Evolutionary conservation across 1,140 invertebrate species (phyloP).

Genomic region (Coptotermes formosanus): DNA sequence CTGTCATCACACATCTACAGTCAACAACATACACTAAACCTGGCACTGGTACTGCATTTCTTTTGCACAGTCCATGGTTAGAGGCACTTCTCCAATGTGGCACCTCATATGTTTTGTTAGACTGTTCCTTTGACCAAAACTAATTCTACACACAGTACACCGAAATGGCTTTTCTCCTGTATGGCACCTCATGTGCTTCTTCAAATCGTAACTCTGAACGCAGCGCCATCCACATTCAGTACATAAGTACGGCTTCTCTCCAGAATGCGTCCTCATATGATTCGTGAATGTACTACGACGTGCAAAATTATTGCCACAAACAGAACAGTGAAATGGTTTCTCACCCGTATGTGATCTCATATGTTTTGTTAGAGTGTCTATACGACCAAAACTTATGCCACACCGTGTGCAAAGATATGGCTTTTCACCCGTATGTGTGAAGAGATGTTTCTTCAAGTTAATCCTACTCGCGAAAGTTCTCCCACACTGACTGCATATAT

Average conservation of each 20-base stretch:
- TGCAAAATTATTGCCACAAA: conserved; percentile 20
- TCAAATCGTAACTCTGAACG: not conserved
- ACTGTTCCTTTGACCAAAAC: not conserved
- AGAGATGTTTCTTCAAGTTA: conserved; percentile 16
- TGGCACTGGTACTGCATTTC: not conserved
- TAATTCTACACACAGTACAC: not conserved
- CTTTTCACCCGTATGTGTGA: conserved; percentile 27
- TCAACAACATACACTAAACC: not conserved
- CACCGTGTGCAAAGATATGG: conserved; percentile 22
- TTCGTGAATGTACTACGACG: not conserved
- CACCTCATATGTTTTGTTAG: conserved; percentile 3
- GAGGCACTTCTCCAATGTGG: not conserved
- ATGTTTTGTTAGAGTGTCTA: not conserved
- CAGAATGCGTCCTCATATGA: conserved; percentile 30
- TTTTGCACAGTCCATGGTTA: not conserved
- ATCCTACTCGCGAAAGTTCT: conserved; percentile 8
- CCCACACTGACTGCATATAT: conserved; percentile 21
- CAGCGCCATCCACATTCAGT: conserved; percentile 10
- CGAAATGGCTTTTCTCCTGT: not conserved
- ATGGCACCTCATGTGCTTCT: conserved; percentile 7
- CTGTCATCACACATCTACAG: too few relatives aligned
- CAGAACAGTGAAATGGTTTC: conserved; percentile 24
- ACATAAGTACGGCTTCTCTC: conserved; percentile 30
- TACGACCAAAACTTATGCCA: not conserved
- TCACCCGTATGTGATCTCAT: conserved; percentile 25